Conservation (phyloP, 2,888 invertebrate species). For the Diarsia rubi region DNA sequence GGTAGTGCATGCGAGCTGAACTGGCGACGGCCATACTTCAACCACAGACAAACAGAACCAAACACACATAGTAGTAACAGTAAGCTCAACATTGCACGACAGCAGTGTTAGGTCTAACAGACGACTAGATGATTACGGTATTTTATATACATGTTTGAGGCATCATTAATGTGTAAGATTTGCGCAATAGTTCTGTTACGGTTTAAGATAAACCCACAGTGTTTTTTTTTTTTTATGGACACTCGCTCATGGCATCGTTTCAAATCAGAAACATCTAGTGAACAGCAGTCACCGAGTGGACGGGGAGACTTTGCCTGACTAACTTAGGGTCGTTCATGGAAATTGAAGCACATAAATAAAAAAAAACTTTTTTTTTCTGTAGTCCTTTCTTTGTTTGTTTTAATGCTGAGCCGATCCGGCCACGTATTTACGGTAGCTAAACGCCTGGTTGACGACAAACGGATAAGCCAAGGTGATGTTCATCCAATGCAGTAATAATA, state of each 20-base stretch:
- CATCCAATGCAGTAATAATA: neutral
- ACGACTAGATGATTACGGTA: neutral
- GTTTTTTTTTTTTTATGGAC: neutral
- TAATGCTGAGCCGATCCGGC: neutral
- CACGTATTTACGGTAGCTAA: neutral
- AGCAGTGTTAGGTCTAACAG: neutral
- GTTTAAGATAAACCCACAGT: neutral
- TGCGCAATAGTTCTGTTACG: neutral
- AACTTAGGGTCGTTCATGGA: neutral
- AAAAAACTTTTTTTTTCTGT: neutral
- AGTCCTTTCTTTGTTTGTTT: neutral
- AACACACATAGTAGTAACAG: constrained; percentile 5
- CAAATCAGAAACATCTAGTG: neutral
- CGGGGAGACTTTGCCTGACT: neutral
- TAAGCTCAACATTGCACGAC: constrained; percentile 22
- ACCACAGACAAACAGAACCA: constrained; percentile 8
- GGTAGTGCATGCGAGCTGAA: constrained; percentile 24
- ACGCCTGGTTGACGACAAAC: neutral
- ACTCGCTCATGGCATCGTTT: neutral
- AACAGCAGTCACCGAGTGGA: neutral
- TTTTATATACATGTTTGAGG: constrained; percentile 4
- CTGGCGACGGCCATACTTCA: constrained; percentile 14
- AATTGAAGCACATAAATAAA: too few species aligned
- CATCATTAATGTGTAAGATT: neutral
- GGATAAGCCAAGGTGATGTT: neutral